Conservation (phyloP, 2,888 invertebrate genomes). For the Callinectes sapidus region DNA sequence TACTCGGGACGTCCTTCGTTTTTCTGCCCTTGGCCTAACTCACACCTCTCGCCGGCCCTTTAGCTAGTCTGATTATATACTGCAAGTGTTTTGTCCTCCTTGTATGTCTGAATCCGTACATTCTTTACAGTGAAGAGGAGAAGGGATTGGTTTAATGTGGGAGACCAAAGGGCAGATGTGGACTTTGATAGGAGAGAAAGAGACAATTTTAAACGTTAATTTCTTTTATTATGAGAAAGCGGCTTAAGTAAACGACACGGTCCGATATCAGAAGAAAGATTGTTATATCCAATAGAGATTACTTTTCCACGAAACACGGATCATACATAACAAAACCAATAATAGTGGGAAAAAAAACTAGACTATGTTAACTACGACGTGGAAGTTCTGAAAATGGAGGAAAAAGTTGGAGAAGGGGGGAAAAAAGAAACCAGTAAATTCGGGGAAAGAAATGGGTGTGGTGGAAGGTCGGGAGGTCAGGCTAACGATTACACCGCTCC, state of each 20-base stretch:
- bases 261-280: not conserved
- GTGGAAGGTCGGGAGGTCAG: slow-evolving; percentile 12
- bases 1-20: not conserved
- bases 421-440: not conserved
- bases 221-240: not conserved
- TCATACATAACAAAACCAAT: not conserved
- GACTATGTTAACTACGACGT: not conserved
- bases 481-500: not conserved
- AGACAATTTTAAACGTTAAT: not conserved
- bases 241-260: not conserved
- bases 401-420: not conserved
- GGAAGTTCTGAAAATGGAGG: not conserved
- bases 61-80: not conserved
- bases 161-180: not conserved
- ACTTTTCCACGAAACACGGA: not conserved
- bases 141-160: not conserved
- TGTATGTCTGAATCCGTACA: not conserved
- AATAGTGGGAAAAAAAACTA: not conserved
- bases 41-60: not conserved
- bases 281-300: not conserved
- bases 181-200: not conserved
- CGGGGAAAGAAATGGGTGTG: not conserved
- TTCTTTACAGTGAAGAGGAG: not conserved
- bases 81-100: not conserved
- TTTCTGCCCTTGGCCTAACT: not conserved